phyloP scores from a whole-genome alignment of 2,888 invertebrate genomes.

The Parnassius orleans region DNA sequence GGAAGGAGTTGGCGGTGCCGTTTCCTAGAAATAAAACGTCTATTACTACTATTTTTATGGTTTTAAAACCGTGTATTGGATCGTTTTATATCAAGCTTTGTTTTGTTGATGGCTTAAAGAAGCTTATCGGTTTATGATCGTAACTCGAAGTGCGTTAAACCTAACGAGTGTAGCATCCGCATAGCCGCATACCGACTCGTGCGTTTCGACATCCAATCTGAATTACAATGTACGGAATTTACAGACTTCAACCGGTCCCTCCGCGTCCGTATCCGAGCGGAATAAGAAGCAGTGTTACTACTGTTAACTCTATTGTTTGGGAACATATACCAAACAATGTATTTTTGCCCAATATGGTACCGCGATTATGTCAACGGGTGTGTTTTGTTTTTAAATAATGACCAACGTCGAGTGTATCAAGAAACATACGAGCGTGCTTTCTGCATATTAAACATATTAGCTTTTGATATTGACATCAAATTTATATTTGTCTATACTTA shows the following conservation, averaged over 20 bases:
- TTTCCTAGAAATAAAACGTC: slow-evolving; percentile 61
- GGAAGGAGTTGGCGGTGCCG: slow-evolving; percentile 63
- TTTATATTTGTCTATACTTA: background rate
- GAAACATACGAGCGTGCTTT: slow-evolving; percentile 49
- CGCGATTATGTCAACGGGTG: slow-evolving; percentile 75
- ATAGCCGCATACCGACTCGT: slow-evolving; percentile 73
- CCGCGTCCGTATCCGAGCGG: slow-evolving; percentile 72
- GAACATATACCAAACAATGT: slow-evolving; percentile 70
- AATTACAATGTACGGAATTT: slow-evolving; percentile 75
- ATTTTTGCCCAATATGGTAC: slow-evolving; percentile 74
- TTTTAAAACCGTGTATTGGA: slow-evolving; percentile 15
- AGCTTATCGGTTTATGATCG: slow-evolving; percentile 33
- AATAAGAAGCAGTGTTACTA: slow-evolving; percentile 78
- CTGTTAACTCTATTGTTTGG: slow-evolving; percentile 76
- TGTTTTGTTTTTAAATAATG: slow-evolving; percentile 75
- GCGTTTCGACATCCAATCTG: slow-evolving; percentile 72
- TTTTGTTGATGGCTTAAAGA: slow-evolving; percentile 14
- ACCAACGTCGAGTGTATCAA: slow-evolving; percentile 52
- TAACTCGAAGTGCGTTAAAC: slow-evolving; percentile 46
- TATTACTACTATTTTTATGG: slow-evolving; percentile 33
- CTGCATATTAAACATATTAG: slow-evolving; percentile 49
- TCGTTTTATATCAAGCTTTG: slow-evolving; percentile 14
- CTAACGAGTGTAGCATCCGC: slow-evolving; percentile 54
- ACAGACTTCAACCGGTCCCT: slow-evolving; percentile 60
- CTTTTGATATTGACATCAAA: background rate